These are phyloP conservation scores for Troilus luridus DNA, from an alignment of 2,888 invertebrate species.

Conservation along the genomic window DNA sequence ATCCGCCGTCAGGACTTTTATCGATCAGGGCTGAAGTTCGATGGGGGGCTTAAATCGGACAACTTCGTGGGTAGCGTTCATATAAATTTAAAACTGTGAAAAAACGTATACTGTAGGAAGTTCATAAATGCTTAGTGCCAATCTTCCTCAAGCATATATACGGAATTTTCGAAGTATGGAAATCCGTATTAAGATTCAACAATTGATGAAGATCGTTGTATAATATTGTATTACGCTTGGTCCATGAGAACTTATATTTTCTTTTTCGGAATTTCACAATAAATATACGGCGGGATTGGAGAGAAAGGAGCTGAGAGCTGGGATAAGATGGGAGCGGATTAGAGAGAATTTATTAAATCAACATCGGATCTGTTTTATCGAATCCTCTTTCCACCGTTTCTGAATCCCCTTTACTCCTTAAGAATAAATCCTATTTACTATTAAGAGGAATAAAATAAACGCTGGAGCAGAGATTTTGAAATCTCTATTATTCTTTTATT, in stretches of 20 bases:
- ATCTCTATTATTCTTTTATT: neutral
- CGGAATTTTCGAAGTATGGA: neutral
- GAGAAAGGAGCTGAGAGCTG: neutral
- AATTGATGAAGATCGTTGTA: neutral
- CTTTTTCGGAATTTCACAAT: neutral
- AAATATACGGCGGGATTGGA: neutral
- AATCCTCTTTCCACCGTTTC: neutral
- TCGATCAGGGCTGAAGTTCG: too few relatives aligned
- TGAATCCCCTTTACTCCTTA: neutral
- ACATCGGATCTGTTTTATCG: neutral
- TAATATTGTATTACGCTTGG: neutral
- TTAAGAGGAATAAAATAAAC: neutral
- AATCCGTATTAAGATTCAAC: neutral
- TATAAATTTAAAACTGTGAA: too few relatives aligned
- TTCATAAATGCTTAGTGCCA: too few relatives aligned
- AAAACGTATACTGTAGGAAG: too few relatives aligned
- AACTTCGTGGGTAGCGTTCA: too few relatives aligned
- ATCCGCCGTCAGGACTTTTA: too few relatives aligned
- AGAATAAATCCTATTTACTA: conserved; percentile 4
- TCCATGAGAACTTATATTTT: neutral
- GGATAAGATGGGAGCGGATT: conserved; percentile 33
- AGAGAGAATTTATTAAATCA: conserved; percentile 11
- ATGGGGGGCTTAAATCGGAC: too few relatives aligned
- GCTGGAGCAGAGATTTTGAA: neutral
- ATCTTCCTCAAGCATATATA: too few relatives aligned